Base-by-base conservation (phyloP, 2,113 vertebrate genomes). In the Orcinus orca region DNA sequence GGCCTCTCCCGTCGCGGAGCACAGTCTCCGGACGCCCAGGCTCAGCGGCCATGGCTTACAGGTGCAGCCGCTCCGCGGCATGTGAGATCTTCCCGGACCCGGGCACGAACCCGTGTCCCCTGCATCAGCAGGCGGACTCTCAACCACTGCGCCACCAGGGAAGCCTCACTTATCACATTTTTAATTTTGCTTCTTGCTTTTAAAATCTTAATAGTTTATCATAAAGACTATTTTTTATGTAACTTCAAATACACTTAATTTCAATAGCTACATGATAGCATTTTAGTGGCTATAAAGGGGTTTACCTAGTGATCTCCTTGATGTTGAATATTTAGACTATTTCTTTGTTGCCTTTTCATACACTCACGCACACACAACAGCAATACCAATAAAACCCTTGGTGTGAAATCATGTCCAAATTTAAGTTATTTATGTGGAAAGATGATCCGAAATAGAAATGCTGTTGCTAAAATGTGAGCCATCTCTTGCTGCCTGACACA, bases 171-270 rank as follows among this genome's bases (percentile, higher is more conserved):
- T 1, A 47, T 65, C 31, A 47, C 21, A 63, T 31, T 85, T 36
- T 76, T 55, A 53, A 87, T 65, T 87, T 93, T 84, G 50, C 38
- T 53, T 88, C 71, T 87, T 90, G 33, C 12, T 92, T 92, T 67
- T 47, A 65, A 84, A 94, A 88, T 50, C 23, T 29, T 95, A 83
- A 20, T 38, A 87, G 68, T 83, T 60, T 62, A 44, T 47, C 11
- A 20, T 50, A 88, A 91, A 81, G 21, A 26, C 9, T 5, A 88
- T 55, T 90, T 91, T 83, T 44, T 67, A 73, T 67, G 23, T 71
- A 88, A 84, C 65, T 70, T 92, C 55, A 80, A 89, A 65, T 81
- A 67, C 93, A 65, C 8, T 68, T 63, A 74, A 90, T 81, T 93
- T 90, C 86, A 82, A 80, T 12, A 73, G 38, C 21, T n/a, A 47